These are phyloP conservation scores for Chaetophractus vellerosus DNA, from an alignment of 2,797 vertebrate species.

Conservation along the genomic window DNA sequence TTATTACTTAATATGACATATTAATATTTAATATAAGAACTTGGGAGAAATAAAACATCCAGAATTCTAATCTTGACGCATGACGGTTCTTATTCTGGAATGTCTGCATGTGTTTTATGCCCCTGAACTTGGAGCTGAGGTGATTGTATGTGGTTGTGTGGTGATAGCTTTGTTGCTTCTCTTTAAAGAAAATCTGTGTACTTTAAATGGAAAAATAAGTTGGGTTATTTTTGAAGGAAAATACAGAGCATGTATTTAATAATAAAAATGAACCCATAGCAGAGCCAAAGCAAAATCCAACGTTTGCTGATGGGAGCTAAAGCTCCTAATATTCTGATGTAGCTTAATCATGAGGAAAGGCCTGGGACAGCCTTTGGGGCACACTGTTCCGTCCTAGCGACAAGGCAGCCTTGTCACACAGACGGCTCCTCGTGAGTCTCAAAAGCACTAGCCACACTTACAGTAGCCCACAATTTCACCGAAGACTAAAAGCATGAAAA, in stretches of 20 bases:
- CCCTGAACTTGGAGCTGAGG: not conserved
- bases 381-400: accelerated
- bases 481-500: not conserved
- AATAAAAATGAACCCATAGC: slow-evolving; percentile 1
- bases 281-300: not conserved
- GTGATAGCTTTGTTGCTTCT: not conserved
- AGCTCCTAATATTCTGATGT: accelerated
- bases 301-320: not conserved
- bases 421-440: accelerated
- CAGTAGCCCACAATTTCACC: not conserved
- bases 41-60: not conserved
- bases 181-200: not conserved
- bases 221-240: slow-evolving; percentile 1
- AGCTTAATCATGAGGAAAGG: not conserved
- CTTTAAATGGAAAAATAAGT: not conserved
- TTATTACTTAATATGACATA: no score
- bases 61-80: not conserved
- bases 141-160: not conserved
- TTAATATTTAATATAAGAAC: not conserved
- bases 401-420: not conserved
- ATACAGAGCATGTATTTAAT: not conserved
- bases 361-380: accelerated
- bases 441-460: not conserved
- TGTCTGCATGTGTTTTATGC: not conserved
- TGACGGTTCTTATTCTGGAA: not conserved